Conservation (phyloP, 2,888 invertebrate genomes). For the Zhuqinia jingwanae region DNA sequence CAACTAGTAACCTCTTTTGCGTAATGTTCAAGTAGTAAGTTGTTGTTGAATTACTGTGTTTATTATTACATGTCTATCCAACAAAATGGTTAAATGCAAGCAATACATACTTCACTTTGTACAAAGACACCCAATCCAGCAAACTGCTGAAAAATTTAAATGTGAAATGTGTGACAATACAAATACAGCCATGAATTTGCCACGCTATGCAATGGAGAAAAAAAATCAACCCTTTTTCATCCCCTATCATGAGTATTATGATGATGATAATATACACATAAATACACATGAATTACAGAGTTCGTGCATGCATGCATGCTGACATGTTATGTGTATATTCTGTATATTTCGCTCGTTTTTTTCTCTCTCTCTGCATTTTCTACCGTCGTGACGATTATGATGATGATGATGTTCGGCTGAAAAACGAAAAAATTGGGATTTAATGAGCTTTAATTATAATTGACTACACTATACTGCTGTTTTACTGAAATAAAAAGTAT, state of each 20-base stretch:
- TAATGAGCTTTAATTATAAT: constrained; percentile 73
- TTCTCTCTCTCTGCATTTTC: not conserved
- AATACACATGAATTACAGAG: constrained; percentile 31
- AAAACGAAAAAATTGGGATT: constrained; percentile 73
- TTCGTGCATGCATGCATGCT: constrained; percentile 49
- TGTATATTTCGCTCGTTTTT: constrained; percentile 53
- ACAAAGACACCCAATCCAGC: not conserved
- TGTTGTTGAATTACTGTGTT: no score
- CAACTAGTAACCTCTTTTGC: no score
- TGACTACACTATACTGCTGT: constrained; percentile 72
- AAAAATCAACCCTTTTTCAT: constrained; percentile 45
- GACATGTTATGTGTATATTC: no score
- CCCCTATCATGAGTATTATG: constrained; percentile 44
- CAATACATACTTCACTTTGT: not conserved
- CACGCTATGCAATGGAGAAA: not conserved
- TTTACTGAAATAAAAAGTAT: constrained; percentile 66
- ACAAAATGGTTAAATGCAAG: not conserved
- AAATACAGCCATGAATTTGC: not conserved
- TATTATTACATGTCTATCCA: no score
- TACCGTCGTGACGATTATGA: constrained; percentile 66
- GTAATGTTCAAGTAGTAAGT: no score
- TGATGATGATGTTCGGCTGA: constrained; percentile 70
- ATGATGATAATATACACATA: constrained; percentile 26
- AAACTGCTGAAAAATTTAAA: constrained; percentile 13
- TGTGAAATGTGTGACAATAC: constrained; percentile 35